Base-by-base conservation (phyloP, 2,797 vertebrate genomes). In the Spondyliosoma cantharus region DNA sequence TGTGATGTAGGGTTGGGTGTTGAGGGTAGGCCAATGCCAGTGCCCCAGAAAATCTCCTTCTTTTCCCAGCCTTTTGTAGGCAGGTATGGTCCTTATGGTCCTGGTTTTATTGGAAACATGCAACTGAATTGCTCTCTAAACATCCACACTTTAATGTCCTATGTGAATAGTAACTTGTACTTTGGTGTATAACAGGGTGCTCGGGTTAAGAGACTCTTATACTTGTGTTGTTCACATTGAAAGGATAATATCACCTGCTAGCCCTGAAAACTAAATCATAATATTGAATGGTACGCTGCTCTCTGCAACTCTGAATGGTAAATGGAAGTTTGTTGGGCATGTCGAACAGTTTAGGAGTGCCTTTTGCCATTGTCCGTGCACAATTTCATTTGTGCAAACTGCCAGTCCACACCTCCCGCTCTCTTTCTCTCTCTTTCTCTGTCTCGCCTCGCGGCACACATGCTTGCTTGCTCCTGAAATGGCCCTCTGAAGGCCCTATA, bases 311-410 rank as follows among this genome's bases (percentile, higher is more conserved):
- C 59, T 45, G 46, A 78, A 65, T 70, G 52, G 64, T 63, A 73
- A 87, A 67, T 76, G 45, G 78, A 71, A 81, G 69, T 83, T 89
- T 86, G 83, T 83, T 80, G 81, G 76, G 78, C 86, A 78, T 82
- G 84, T 85, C 78, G 13, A 84, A 74, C 68, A 71, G 79, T 72
- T 82, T 45, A 74, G 65, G 52, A 25, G 62, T 74, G 65, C 46
- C 27, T 71, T 82, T 76, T 69, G 59, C 68, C 50, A 66, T 86
- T 75, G 82, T 82, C 74, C 24, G 24, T 48, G 74, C 83, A 79
- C 80, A 59, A 49, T 84, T 84, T 62, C 42, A 78, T 83, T 75
- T 80, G 60, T 74, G 74, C 70, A 86, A 74, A 80, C 71, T 71
- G 77, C 83, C 69, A 46, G 71, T 73, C 52, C 45, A n/a, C 43